phyloP scores from a whole-genome alignment of 30 jellyfish, hydroid and myxozoan genomes.

The Sanderia malayensis region DNA sequence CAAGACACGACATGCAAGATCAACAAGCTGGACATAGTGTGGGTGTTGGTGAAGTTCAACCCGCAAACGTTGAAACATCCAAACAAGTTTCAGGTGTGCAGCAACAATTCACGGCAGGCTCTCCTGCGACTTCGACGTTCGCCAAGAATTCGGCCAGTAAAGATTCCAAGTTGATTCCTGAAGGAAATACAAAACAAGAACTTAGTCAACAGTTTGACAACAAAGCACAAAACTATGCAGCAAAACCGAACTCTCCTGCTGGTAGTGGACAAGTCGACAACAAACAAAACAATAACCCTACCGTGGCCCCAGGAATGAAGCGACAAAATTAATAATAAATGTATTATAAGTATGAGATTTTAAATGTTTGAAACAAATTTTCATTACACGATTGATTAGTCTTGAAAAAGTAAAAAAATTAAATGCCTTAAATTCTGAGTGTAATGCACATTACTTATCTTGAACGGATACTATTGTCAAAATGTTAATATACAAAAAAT shows the following conservation, averaged over 20 bases:
- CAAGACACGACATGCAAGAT: slow-evolving; percentile 48
- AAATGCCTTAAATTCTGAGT: no score
- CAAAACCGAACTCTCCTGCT: not conserved
- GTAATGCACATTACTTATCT: no score
- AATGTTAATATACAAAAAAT: no score
- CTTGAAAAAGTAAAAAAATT: no score
- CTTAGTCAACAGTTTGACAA: not conserved
- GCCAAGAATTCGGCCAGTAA: slow-evolving; percentile 15
- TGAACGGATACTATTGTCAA: no score
- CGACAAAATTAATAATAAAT: slow-evolving; percentile 11
- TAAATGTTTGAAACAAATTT: not conserved
- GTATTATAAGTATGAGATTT: not conserved
- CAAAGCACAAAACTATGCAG: not conserved
- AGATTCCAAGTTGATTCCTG: slow-evolving; percentile 25
- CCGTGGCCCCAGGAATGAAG: slow-evolving; percentile 62
- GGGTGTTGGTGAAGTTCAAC: not conserved
- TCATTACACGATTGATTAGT: no score
- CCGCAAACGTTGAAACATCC: not conserved
- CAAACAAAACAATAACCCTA: slow-evolving; percentile 29
- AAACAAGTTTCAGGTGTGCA: not conserved
- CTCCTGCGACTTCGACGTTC: slow-evolving; percentile 34
- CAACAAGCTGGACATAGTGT: no score
- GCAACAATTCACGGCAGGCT: slow-evolving; percentile 9
- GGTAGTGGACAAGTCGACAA: not conserved
- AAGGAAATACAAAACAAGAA: slow-evolving; percentile 3